Percentiles rank a stretch among this genome's conserved stretches.
These are phyloP conservation scores for Gnathonemus longibarbis DNA, from an alignment of 2,113 vertebrate genomes.

Conservation along the genomic window DNA sequence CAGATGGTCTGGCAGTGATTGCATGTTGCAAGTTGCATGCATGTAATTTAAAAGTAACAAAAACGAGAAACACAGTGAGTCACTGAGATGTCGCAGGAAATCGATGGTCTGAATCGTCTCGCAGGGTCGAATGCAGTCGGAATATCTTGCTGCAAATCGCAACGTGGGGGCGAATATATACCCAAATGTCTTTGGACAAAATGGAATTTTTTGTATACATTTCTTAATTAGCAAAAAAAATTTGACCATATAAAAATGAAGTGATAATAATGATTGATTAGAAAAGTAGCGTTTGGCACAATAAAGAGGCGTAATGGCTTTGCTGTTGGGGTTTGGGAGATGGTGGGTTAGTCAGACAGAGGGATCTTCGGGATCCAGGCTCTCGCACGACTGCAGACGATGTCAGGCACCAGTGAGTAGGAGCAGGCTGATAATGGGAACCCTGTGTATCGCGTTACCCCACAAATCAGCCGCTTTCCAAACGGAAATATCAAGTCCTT, in stretches of 20 bases:
- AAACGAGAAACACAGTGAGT: not conserved
- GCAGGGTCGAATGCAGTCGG: not conserved
- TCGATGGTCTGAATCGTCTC: not conserved
- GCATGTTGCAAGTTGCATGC: not conserved
- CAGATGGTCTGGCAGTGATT: not conserved
- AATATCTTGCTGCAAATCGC: not conserved
- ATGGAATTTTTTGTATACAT: not conserved
- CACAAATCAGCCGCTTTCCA: not conserved
- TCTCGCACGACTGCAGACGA: not conserved
- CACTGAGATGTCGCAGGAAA: not conserved
- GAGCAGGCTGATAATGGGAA: not conserved
- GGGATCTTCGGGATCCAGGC: not conserved
- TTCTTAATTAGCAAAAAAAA: not conserved
- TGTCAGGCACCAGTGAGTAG: not conserved
- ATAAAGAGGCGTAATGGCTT: not conserved
- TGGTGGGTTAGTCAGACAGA: not conserved
- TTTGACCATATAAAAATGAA: not conserved
- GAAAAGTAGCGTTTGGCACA: not conserved
- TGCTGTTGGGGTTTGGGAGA: not conserved
- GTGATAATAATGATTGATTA: not conserved
- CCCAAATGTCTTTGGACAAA: not conserved
- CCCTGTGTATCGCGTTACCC: not conserved
- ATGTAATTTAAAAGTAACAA: conserved; percentile 7
- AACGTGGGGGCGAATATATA: not conserved
- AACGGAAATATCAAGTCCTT: not conserved